Evolutionary conservation across 2,113 vertebrate species (phyloP).

Genomic region (Nothobranchius furzeri): DNA sequence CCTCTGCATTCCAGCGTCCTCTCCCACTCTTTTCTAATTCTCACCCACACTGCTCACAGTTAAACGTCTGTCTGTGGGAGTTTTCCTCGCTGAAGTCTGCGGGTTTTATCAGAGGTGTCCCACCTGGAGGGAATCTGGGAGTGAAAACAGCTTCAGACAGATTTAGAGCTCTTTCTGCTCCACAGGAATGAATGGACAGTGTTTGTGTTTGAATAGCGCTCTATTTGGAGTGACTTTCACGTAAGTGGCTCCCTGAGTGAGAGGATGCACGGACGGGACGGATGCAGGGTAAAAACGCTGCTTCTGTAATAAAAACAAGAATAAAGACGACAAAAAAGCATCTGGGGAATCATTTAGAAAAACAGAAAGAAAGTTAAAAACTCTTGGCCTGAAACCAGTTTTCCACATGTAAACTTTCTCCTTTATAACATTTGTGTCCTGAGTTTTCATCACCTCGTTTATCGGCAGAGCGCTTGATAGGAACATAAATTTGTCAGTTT

Average conservation of each 20-base stretch:
- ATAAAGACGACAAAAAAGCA: background rate
- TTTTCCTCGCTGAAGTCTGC: conserved; percentile 62
- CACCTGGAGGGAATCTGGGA: conserved; percentile 67
- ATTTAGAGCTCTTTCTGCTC: conserved; percentile 70
- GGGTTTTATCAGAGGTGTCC: conserved; percentile 72
- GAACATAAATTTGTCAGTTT: conserved; percentile 12
- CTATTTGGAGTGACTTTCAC: conserved; percentile 50
- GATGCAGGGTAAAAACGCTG: conserved; percentile 26
- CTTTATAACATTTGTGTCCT: conserved; percentile 14
- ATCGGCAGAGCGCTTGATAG: conserved; percentile 1
- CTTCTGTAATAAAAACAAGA: conserved; percentile 16
- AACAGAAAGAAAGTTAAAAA: background rate
- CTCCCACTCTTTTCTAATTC: conserved; percentile 11
- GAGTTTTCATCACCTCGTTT: conserved; percentile 22
- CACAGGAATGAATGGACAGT: conserved; percentile 66
- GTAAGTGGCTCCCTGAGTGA: conserved; percentile 52
- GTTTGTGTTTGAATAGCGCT: conserved; percentile 67
- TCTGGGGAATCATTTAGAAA: background rate
- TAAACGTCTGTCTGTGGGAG: conserved; percentile 67
- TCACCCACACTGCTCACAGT: conserved; percentile 39
- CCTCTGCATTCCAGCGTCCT: conserved; percentile 3
- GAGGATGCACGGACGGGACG: conserved; percentile 56
- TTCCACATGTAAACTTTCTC: background rate
- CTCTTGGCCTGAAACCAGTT: background rate
- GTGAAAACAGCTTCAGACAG: conserved; percentile 67